Base-by-base conservation (phyloP, 2,113 vertebrate species). In the Conger conger region DNA sequence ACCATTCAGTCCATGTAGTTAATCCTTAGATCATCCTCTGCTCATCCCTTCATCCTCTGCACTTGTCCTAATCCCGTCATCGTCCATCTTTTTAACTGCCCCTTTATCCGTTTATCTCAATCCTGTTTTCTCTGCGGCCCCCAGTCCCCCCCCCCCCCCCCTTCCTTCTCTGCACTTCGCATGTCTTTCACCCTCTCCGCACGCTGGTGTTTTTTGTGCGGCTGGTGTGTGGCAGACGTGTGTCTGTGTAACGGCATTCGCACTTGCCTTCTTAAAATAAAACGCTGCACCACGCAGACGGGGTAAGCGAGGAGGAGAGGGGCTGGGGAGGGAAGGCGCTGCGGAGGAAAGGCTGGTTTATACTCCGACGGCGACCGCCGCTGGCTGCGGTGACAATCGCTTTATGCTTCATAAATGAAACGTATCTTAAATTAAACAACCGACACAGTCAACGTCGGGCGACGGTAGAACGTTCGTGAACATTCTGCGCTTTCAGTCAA, bases 41-140 rank as follows among this genome's bases (percentile, higher is more conserved):
- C 93, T 94, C 93, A 93, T 93, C 91, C 94, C 88, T 91, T 93
- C 91, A 92, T 93, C 92, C 93, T 93, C 87, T 88, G 92, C 93
- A 92, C 90, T 93, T 93, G 93, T 89, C 85, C 88, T 93, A 92
- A 94, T 94, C 93, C 91, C 78, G 89, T 93, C 94, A 93, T 91
- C 89, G 88, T 85, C 57, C 53, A 89, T 89, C 84, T 89, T 88
- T 84, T 84, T 77, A 80, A 84, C 90, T 63, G 30, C 85, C 86
- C 82, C 86, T 90, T 93, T 93, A 93, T 93, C 92, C 93, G 86
- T 91, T 94, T 93, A 93, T 93, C 93, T 92, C 87, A 82, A 91
- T 93, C 93, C 91, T 27, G 90, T 93, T 93, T 93, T 93, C 92
- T 91, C 88, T 86, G 42, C 2, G 87, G 90, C 35, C 90, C 91